Evolutionary conservation across 1,140 invertebrate species (phyloP), one percentile per base, ranked within the genome.

Genomic region (Rhagoletis zephyria): DNA sequence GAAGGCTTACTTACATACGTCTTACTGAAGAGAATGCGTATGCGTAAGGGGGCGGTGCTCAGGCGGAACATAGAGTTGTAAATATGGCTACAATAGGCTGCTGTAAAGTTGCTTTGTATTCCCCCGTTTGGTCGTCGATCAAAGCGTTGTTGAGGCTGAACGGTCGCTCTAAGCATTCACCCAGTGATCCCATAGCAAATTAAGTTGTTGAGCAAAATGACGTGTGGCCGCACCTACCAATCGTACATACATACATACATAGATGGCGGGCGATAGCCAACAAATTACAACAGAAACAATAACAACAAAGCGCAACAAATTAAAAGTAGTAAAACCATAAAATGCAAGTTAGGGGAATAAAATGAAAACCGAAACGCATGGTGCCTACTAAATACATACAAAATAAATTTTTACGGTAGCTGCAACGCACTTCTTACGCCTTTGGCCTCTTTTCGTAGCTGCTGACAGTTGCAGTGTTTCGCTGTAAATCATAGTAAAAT

Each of bases 291-390:
- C 19, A 85, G 30, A 14, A 4, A 45, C 19, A 60, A 85, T 59
- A 85, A 60, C 30, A 30, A 85, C 30, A 60, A 9, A 19, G 16
- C 14, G 60, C n/a, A 60, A 85, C 56, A 61, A 85, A 85, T 67
- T 67, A 67, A 74, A 74, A n/a, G 67, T 48, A 45, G 67, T 74
- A 74, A 74, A 74, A 74, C 40, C 67, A 14, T 74, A 74, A 74
- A 74, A 74, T 74, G 42, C 67, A 48, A 45, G 67, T 74, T 74
- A 48, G 16, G 4, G 45, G 4, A 74, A 74, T 45, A 74, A 74
- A 14, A 14, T n/a, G 65, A 48, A 74, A 42, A 74, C 10, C 42
- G 40, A 74, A 74, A 40, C 40, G 42, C 42, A 70, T 14, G 42
- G 30, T 30, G 30, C 30, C 30, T 30, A 19, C 6, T 0, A 70